Conservation (phyloP, 2,888 invertebrate species). For the Hoplodrina ambigua region DNA sequence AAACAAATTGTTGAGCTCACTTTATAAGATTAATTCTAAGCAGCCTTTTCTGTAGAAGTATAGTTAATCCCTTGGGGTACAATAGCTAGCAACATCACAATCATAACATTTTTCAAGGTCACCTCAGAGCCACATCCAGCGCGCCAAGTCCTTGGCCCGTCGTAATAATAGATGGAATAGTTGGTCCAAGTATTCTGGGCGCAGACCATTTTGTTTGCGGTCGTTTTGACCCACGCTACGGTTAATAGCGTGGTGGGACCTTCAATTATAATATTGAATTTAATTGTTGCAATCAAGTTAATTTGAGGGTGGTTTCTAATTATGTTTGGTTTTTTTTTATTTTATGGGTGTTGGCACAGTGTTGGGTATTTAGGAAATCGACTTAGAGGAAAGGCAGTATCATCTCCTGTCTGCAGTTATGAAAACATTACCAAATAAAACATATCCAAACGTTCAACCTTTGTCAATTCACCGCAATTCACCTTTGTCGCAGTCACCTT, state of each 20-base stretch:
- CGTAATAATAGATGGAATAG: constrained; percentile 55
- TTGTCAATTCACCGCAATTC: too few relatives aligned
- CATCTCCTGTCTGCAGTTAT: too few relatives aligned
- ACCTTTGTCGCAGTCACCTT: too few relatives aligned
- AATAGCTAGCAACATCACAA: constrained; percentile 2
- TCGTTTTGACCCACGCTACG: constrained; percentile 52
- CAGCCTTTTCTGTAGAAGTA: not conserved
- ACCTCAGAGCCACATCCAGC: constrained; percentile 6
- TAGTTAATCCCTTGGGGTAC: not conserved
- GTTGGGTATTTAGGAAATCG: not conserved
- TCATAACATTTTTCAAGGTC: constrained; percentile 32
- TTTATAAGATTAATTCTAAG: not conserved
- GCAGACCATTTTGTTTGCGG: constrained; percentile 61
- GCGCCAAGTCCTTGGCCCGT: constrained; percentile 6
- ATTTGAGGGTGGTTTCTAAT: constrained; percentile 10
- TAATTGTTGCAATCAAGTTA: constrained; percentile 41
- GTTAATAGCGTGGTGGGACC: constrained; percentile 46
- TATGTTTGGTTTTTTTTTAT: not conserved
- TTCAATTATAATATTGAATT: constrained; percentile 52
- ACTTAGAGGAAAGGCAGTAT: not conserved
- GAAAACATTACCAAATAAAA: too few relatives aligned
- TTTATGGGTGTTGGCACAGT: not conserved
- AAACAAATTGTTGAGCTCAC: not conserved
- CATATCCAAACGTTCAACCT: too few relatives aligned
- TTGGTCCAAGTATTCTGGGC: constrained; percentile 57